Evolutionary conservation across 2,888 invertebrate genomes (phyloP), one percentile per base, ranked within the genome.

Genomic region (Fissipunctia ypsillon): DNA sequence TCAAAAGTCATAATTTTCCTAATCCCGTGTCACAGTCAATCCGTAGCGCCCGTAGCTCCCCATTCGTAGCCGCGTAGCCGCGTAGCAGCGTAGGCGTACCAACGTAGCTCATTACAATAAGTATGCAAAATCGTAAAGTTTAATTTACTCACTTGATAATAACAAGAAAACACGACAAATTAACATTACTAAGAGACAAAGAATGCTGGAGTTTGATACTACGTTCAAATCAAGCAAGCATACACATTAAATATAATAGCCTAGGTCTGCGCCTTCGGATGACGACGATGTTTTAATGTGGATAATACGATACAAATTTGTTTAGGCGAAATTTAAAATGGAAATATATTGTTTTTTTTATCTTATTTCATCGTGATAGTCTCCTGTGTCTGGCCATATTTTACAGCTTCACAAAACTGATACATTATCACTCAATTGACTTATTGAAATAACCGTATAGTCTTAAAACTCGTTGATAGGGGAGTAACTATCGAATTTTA

Each of bases 201-300:
- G 94, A 95, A 96, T 94, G 95, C 80, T 91, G 79, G 95, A 96
- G 95, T 96, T 96, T 95, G 95, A 95, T 96, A 96, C 94, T 96
- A 95, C 90, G 95, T 95, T 96, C 96, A 96, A 96, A 96, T 96
- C 95, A 95, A 95, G 94, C 91, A 90, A 88, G 91, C 93, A 92
- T 93, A 92, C 93, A 94, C 95, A 95, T 95, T 96, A 95, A 95
- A 93, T 95, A 93, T 95, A 95, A 95, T 92, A 93, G 94, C 93
- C 90, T 89, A 92, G 93, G 90, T 91, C 92, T 92, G 92, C 93
- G 93, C 91, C 92, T 92, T 92, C 87, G 91, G 94, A 94, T 93
- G 91, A 91, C 77, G 85, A 75, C 85, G 92, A 48, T 54, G 78
- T 82, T 54, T 61, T 89, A 86, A 12, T 41, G 75, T 88, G 92